A percentile compares a stretch with the other conserved stretches of the same genome.
These are phyloP conservation scores for Ptychochromis oligacanthus DNA, from an alignment of 2,113 vertebrate species.

Conservation along the genomic window DNA sequence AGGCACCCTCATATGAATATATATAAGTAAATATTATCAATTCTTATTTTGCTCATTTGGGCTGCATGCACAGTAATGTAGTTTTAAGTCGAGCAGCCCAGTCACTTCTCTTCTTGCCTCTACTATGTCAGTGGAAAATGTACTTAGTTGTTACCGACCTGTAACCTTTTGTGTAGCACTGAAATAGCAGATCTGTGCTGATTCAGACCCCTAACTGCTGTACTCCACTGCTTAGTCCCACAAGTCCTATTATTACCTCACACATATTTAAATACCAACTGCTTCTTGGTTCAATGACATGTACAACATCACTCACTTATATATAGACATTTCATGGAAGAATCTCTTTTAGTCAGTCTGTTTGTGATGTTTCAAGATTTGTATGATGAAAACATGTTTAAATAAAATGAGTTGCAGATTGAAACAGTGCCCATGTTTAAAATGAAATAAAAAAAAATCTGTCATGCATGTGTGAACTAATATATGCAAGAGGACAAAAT, in stretches of 20 bases:
- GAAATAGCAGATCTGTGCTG: conserved; percentile 35
- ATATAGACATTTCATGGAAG: conserved; percentile 35
- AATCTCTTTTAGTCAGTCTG: not conserved
- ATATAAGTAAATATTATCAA: not conserved
- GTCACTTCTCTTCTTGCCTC: not conserved
- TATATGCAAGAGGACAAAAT: not conserved
- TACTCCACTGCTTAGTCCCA: conserved; percentile 22
- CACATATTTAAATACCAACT: conserved; percentile 4
- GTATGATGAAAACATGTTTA: not conserved
- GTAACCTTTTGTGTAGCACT: conserved; percentile 30
- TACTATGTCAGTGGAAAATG: conserved; percentile 35
- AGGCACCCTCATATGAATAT: not conserved
- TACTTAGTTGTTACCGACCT: conserved; percentile 28
- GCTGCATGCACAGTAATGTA: not conserved
- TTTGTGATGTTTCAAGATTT: not conserved
- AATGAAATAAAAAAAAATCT: not conserved
- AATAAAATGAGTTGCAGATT: not conserved
- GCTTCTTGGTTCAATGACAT: conserved; percentile 16
- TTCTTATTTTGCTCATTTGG: conserved; percentile 23
- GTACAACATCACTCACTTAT: conserved; percentile 12
- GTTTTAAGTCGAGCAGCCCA: conserved; percentile 2
- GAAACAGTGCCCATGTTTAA: not conserved
- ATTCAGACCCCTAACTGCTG: conserved; percentile 29
- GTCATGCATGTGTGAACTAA: not conserved
- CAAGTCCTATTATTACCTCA: conserved; percentile 51